Percentiles rank a stretch among this genome's conserved stretches.
Evolutionary conservation across 2,113 vertebrate species (phyloP).

Genomic region (Alexandromys fortis): DNA sequence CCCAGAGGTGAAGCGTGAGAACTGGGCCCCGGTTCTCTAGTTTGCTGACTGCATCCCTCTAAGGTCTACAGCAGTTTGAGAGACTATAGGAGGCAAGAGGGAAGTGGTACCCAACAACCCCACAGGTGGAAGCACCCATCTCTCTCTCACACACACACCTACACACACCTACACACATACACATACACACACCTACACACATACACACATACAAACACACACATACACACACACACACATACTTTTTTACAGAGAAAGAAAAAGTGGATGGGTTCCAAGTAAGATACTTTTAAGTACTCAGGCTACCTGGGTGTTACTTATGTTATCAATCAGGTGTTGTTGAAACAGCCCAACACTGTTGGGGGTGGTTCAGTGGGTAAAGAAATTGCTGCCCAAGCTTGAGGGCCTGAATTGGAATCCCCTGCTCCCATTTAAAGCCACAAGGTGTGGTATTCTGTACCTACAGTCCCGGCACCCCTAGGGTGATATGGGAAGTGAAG

Average conservation of each 20-base stretch:
- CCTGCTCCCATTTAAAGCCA: background rate
- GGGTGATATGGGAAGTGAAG: background rate
- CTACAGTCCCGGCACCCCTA: background rate
- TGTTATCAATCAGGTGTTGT: background rate
- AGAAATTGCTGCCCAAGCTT: too few relatives aligned
- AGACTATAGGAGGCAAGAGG: background rate
- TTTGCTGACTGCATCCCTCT: accelerated
- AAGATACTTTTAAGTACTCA: background rate
- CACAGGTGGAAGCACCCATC: background rate
- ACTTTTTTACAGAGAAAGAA: background rate
- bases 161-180: too few relatives aligned
- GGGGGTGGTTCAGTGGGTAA: background rate
- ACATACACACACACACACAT: too few relatives aligned
- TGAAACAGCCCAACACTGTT: background rate
- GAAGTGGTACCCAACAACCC: accelerated
- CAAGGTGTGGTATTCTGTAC: accelerated
- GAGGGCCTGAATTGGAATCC: background rate
- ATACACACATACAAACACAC: too few relatives aligned
- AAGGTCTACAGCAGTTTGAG: background rate
- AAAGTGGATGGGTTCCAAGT: background rate
- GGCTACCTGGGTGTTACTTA: background rate
- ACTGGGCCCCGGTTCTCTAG: accelerated
- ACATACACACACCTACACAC: too few relatives aligned
- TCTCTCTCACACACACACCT: too few relatives aligned
- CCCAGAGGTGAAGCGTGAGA: background rate